These are phyloP conservation scores for Hirundichthys speculiger DNA, from an alignment of 2,113 vertebrate genomes.

Conservation along the genomic window DNA sequence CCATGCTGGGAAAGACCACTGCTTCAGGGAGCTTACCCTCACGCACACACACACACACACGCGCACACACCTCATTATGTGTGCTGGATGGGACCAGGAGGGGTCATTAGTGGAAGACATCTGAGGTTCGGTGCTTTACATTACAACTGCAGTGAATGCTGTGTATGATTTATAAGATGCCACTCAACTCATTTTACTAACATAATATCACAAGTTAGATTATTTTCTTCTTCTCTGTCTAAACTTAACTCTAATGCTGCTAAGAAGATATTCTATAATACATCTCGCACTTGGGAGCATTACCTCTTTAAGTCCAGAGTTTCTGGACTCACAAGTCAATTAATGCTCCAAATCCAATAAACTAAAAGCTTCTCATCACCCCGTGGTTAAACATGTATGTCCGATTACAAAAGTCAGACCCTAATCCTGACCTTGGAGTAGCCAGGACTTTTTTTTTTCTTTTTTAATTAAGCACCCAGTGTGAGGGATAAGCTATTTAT, in stretches of 20 bases:
- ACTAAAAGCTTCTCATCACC: slow-evolving; percentile 49
- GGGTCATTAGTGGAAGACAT: slow-evolving; percentile 62
- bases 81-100: slow-evolving; percentile 48
- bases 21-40: slow-evolving; percentile 66
- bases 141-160: neutral
- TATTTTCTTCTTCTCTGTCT: neutral
- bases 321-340: slow-evolving; percentile 26
- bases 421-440: slow-evolving; percentile 50
- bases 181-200: slow-evolving; percentile 7
- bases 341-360: slow-evolving; percentile 62
- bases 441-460: neutral
- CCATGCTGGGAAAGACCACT: slow-evolving; percentile 59
- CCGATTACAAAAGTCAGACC: slow-evolving; percentile 46
- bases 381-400: slow-evolving; percentile 45
- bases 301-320: slow-evolving; percentile 13
- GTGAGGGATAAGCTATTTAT: neutral
- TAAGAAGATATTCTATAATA: slow-evolving; percentile 24
- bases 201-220: slow-evolving; percentile 13
- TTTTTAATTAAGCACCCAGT: neutral
- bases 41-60: slow-evolving; percentile 51
- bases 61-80: slow-evolving; percentile 65
- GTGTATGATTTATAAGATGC: slow-evolving; percentile 10
- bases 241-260: slow-evolving; percentile 10
- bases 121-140: slow-evolving; percentile 48
- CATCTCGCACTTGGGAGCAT: slow-evolving; percentile 24